Conservation (phyloP, 92 coral and sea anemone genomes). For the Porites rus region DNA sequence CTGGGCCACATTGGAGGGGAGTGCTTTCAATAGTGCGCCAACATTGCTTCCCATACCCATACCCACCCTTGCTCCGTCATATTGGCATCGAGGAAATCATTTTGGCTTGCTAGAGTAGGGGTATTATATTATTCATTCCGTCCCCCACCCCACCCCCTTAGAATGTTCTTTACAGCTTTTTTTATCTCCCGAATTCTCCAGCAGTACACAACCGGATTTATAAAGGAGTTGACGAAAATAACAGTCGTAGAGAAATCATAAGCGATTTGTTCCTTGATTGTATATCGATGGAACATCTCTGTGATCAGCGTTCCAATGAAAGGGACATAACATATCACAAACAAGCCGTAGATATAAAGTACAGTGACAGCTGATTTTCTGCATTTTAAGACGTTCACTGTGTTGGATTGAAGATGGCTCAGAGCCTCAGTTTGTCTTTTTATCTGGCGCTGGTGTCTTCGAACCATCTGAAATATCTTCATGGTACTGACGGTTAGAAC, state of each 20-base stretch:
- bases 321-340: constrained; percentile 26
- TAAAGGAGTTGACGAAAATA: constrained; percentile 39
- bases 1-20: no score
- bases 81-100: no score
- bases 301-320: constrained; percentile 14
- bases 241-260: constrained; percentile 35
- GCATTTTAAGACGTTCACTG: background rate
- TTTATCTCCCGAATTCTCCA: constrained; percentile 37
- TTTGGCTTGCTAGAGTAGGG: no score
- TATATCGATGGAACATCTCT: constrained; percentile 20
- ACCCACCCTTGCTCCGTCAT: no score
- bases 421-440: background rate
- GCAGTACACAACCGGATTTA: constrained; percentile 46
- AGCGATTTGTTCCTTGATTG: constrained; percentile 13
- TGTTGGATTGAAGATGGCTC: background rate
- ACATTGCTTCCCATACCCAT: no score
- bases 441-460: background rate
- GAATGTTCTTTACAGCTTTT: background rate
- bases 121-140: background rate
- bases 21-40: no score
- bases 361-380: constrained; percentile 25
- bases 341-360: constrained; percentile 13
- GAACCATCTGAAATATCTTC: background rate
- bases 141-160: background rate
- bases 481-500: background rate